Evolutionary conservation across 1,140 invertebrate genomes (phyloP).

Genomic region (Microplitis demolitor): DNA sequence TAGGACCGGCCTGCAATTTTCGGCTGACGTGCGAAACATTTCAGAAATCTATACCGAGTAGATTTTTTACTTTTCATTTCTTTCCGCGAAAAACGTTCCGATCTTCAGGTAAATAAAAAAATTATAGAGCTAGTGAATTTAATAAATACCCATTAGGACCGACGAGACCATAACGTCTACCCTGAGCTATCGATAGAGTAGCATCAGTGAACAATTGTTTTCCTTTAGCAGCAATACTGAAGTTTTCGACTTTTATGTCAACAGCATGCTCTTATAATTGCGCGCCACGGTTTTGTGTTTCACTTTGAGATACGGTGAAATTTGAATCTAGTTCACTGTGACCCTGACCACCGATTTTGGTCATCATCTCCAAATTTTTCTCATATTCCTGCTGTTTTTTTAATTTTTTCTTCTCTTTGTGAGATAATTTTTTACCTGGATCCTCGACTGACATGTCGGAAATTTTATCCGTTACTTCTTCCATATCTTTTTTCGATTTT

Average conservation of each 20-base stretch:
- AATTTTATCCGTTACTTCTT: slow-evolving; percentile 50
- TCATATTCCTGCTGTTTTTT: slow-evolving; percentile 94
- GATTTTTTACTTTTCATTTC: too few species aligned
- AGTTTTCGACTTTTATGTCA: slow-evolving; percentile 98
- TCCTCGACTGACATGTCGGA: slow-evolving; percentile 49
- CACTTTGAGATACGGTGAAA: slow-evolving; percentile 90
- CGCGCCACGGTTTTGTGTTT: slow-evolving; percentile 62
- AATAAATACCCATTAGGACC: slow-evolving; percentile 90
- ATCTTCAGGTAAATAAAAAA: too few species aligned
- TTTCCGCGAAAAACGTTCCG: too few species aligned
- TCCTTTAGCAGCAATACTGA: slow-evolving; percentile 96
- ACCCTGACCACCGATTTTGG: slow-evolving; percentile 85
- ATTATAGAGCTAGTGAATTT: background rate
- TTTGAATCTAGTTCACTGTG: slow-evolving; percentile 89
- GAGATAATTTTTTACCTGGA: slow-evolving; percentile 73
- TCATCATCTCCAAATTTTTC: slow-evolving; percentile 85
- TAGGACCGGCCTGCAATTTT: too few species aligned
- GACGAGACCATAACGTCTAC: slow-evolving; percentile 94
- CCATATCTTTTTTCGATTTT: slow-evolving; percentile 31
- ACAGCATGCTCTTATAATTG: slow-evolving; percentile 90
- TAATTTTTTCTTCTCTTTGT: slow-evolving; percentile 94
- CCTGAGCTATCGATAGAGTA: slow-evolving; percentile 89
- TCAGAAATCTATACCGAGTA: too few species aligned
- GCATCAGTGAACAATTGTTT: slow-evolving; percentile 98
- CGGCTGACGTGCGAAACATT: too few species aligned